Conservation (phyloP, 1,140 invertebrate genomes). For the Platyura marginata region DNA sequence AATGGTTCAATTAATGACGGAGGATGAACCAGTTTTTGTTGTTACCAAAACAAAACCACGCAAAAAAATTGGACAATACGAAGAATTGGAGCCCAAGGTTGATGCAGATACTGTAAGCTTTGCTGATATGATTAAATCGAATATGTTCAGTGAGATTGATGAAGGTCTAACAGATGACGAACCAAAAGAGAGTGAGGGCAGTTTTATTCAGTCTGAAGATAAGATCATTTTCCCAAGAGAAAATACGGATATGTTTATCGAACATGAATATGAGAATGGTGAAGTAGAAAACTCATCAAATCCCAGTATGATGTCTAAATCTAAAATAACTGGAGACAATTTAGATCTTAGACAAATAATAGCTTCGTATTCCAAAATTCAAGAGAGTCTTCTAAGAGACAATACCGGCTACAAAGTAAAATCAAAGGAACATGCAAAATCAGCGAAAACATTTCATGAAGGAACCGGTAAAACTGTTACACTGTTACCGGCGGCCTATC, state of each 20-base stretch:
- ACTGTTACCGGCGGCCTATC: too few species aligned
- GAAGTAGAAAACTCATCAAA: not conserved
- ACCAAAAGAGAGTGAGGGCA: not conserved
- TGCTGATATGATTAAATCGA: not conserved
- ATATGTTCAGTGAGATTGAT: not conserved
- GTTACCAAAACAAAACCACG: constrained; percentile 13
- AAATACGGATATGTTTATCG: not conserved
- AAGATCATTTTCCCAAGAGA: not conserved
- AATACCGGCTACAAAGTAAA: not conserved
- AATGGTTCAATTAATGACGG: constrained; percentile 10
- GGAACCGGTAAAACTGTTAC: too few species aligned
- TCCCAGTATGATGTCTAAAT: too few species aligned
- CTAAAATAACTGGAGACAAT: too few species aligned
- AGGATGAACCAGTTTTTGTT: constrained; percentile 11
- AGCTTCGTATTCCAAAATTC: not conserved
- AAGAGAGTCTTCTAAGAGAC: not conserved
- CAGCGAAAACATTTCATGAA: too few species aligned
- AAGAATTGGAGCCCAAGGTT: not conserved
- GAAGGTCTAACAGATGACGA: constrained; percentile 4
- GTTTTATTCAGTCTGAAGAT: not conserved
- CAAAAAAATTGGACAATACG: constrained; percentile 11
- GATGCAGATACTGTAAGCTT: not conserved
- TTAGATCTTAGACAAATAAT: too few species aligned
- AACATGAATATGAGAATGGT: not conserved
- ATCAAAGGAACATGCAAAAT: not conserved